These are phyloP conservation scores for Aurelia sp. DNA, from an alignment of 30 jellyfish, hydroid and myxozoan species.

Conservation along the genomic window DNA sequence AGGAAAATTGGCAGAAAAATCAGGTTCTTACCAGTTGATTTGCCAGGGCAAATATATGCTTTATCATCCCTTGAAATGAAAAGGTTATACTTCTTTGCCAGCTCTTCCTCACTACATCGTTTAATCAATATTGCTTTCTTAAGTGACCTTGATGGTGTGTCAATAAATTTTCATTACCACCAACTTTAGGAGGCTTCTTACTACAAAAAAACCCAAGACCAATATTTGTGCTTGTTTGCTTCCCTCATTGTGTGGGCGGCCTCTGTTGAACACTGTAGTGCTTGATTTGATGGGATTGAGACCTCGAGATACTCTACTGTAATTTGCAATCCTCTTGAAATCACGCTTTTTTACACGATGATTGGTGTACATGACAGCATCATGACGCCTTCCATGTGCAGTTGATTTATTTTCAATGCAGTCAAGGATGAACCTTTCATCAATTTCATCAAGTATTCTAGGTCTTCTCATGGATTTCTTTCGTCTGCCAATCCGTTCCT, in stretches of 20 bases:
- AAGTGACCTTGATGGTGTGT: too few species aligned
- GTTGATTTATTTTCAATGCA: conserved; percentile 25
- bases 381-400: conserved; percentile 17
- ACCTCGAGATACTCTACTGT: background rate
- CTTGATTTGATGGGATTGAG: conserved; percentile 6
- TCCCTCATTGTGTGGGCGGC: background rate
- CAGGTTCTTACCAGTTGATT: too few species aligned
- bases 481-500: too few species aligned
- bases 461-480: background rate
- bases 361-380: conserved; percentile 4
- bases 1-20: too few species aligned
- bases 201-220: too few species aligned
- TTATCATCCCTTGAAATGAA: too few species aligned
- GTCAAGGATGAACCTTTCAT: background rate
- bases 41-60: too few species aligned
- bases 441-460: conserved; percentile 4
- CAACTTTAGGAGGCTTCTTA: too few species aligned
- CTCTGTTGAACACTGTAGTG: conserved; percentile 15
- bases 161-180: too few species aligned
- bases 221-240: background rate
- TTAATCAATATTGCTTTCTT: too few species aligned
- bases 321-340: background rate
- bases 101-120: too few species aligned
- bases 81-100: too few species aligned
- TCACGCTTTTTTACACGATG: conserved; percentile 12